These are phyloP conservation scores for Lampris megalopsis DNA, from an alignment of 2,113 vertebrate species.

Conservation along the genomic window DNA sequence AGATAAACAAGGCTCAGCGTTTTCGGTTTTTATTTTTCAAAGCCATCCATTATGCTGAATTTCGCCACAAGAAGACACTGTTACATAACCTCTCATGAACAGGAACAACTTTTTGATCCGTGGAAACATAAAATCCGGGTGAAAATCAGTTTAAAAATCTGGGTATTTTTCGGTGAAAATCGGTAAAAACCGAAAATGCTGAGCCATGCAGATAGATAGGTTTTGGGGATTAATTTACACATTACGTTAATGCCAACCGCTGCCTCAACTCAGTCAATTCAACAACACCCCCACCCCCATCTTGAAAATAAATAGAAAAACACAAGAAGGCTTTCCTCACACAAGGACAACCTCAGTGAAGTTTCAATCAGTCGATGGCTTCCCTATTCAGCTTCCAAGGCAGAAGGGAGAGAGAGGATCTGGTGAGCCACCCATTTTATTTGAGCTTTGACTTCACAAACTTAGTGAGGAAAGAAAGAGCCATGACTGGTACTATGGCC, in stretches of 20 bases:
- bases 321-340: conserved; percentile 4
- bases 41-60: too few relatives aligned
- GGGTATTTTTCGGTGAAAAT: too few relatives aligned
- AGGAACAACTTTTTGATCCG: too few relatives aligned
- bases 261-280: too few relatives aligned
- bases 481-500: conserved; percentile 1
- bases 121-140: too few relatives aligned
- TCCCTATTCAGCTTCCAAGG: conserved; percentile 28
- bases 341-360: background rate
- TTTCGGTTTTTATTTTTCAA: too few relatives aligned
- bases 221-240: conserved; percentile 49
- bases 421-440: conserved; percentile 20
- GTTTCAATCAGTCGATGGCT: conserved; percentile 44
- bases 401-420: conserved; percentile 18
- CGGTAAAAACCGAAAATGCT: too few relatives aligned
- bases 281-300: background rate
- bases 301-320: background rate
- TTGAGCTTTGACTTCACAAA: conserved; percentile 11
- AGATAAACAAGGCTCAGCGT: background rate
- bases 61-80: too few relatives aligned
- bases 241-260: conserved; percentile 29
- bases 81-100: too few relatives aligned
- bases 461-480: conserved; percentile 15
- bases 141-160: too few relatives aligned
- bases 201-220: conserved; percentile 7